Percentiles rank a stretch among this genome's conserved stretches.
These are phyloP conservation scores for Meloe dianella DNA, from an alignment of 2,888 invertebrate species.

Conservation along the genomic window DNA sequence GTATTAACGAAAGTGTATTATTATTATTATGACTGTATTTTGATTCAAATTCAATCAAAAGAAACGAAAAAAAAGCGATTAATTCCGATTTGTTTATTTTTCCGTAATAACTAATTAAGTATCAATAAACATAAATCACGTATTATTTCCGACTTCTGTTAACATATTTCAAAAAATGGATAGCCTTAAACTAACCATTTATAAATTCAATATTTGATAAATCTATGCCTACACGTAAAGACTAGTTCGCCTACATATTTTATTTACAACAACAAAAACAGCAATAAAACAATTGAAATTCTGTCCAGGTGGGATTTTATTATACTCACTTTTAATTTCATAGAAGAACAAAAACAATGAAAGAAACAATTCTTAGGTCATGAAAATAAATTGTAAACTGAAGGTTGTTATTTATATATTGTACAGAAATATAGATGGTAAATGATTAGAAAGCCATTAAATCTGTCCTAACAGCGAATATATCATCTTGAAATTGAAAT, in stretches of 20 bases:
- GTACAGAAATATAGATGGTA: not conserved
- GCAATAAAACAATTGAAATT: not conserved
- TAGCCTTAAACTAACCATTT: not conserved
- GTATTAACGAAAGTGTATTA: not conserved
- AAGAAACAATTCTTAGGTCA: not conserved
- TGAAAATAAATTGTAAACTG: not conserved
- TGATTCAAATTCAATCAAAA: not conserved
- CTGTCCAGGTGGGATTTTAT: constrained; percentile 5
- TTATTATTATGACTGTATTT: too few relatives aligned
- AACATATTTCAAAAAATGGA: not conserved
- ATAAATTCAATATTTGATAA: constrained; percentile 11
- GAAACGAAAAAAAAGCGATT: not conserved
- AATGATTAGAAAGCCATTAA: constrained; percentile 29
- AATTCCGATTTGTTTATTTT: not conserved
- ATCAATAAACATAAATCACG: not conserved
- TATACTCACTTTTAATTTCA: constrained; percentile 4
- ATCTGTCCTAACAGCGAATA: constrained; percentile 15
- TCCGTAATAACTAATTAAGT: not conserved
- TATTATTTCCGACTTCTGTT: constrained; percentile 1
- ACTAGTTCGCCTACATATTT: constrained; percentile 8
- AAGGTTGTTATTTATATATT: not conserved
- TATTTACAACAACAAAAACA: not conserved
- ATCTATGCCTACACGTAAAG: not conserved
- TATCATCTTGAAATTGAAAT: constrained; percentile 17
- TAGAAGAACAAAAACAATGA: not conserved